Evolutionary conservation across 1,140 invertebrate genomes (phyloP), one percentile per base, ranked within the genome.

Genomic region (Bombus waltoni): DNA sequence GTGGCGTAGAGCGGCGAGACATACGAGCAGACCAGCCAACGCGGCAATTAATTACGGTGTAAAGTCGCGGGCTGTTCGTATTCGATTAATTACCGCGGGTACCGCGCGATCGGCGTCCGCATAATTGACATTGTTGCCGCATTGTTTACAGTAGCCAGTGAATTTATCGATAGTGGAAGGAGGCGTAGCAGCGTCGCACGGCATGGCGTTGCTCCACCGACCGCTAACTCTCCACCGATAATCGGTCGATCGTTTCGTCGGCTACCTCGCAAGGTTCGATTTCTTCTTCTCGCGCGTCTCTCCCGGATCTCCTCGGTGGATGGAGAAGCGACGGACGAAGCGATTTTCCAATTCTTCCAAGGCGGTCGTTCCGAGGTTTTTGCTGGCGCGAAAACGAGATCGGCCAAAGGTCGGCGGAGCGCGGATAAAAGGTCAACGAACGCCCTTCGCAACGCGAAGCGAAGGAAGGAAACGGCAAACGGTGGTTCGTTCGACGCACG

Each of bases 101-200:
- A 79, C 70, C 79, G 83, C 74, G 78, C 89, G 91, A 93, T 91
- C 91, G 89, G 85, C 86, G 88, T 75, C 80, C 90, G 92, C 93
- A 94, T 94, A 94, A 94, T 94, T 93, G 93, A 93, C 94, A 95
- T 95, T 95, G 94, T 94, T 94, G 91, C 86, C 86, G 89, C 93
- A 94, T 94, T 94, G 94, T 94, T 94, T 90, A 91, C 92, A 85
- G 80, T 87, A 83, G 85, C 92, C 92, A 94, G 88, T 92, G 93
- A 94, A 94, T 94, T 95, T 93, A 94, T 94, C 94, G 93, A 94
- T 94, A 90, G 72, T 76, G 44, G 78, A 73, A 73, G 47, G 47
- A 22, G 47, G 47, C 47, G 47, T 53, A 53, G 18, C 18, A 53
- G 18, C 18, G 47, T 22, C 22, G 47, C 47, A 0, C 0, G 5